Percentiles rank a stretch among this genome's conserved stretches.
Conservation (phyloP, 2,888 invertebrate species). For the Drosophila cyrtoloma region DNA sequence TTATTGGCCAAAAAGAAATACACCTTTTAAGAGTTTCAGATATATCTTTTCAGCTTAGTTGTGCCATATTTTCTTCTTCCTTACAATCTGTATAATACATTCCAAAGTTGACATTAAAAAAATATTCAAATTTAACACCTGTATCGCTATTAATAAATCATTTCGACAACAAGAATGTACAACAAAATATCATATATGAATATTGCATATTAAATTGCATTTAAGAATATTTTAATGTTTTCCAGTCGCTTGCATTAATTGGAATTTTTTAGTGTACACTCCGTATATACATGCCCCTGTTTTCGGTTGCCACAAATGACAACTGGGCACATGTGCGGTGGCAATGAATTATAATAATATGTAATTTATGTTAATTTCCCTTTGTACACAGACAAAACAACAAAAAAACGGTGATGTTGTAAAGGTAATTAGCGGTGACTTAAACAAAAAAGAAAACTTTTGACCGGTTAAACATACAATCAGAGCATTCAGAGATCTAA, state of each 20-base stretch:
- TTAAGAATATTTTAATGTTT: constrained; percentile 17
- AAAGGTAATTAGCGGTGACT: constrained; percentile 65
- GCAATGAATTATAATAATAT: constrained; percentile 60
- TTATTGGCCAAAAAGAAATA: not conserved
- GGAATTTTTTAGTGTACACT: constrained; percentile 13
- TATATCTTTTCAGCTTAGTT: not conserved
- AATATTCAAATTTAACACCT: not conserved
- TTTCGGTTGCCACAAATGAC: constrained; percentile 55
- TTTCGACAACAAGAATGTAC: constrained; percentile 8
- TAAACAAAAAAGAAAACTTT: constrained; percentile 14
- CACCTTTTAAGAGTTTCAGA: not conserved
- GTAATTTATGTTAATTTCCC: constrained; percentile 59
- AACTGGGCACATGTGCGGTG: constrained; percentile 41
- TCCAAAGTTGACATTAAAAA: not conserved
- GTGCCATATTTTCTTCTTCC: too few relatives aligned
- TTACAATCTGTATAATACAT: not conserved
- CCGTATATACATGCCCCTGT: constrained; percentile 15
- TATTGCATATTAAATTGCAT: constrained; percentile 34
- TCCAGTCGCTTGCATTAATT: constrained; percentile 27
- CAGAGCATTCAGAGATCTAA: not conserved
- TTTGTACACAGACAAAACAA: constrained; percentile 14
- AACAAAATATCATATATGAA: constrained; percentile 7
- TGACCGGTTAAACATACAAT: not conserved
- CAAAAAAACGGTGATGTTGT: constrained; percentile 5
- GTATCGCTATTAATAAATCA: constrained; percentile 8